Base-by-base conservation (phyloP, 1,140 invertebrate genomes). In the Aphidius gifuensis region DNA sequence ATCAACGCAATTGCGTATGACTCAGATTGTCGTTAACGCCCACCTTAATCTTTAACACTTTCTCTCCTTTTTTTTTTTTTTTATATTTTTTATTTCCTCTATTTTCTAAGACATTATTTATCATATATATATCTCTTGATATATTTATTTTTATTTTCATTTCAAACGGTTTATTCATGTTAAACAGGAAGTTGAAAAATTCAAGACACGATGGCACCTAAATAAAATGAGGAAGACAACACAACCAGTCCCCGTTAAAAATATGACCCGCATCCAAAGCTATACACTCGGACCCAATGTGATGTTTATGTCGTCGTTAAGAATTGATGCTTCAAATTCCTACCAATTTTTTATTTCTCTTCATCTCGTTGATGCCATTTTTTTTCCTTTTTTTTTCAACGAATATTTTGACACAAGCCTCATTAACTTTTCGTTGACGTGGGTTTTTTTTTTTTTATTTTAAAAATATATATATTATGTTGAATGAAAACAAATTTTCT, bases 101-200 rank as follows among this genome's bases (percentile, higher is more conserved):
- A 32, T 32, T 32, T 32, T 32, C 23, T 32, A 32, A 32, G 23
- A 2, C 4, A 32, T 4, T 32, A 32, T 32, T 32, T 32, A 32
- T 32, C 1, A 32, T 32, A 16, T 16, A 16, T 16, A 16, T 16
- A 16, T 32, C 23, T 32, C 4, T 32, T 32, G 23, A 32, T 32
- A 32, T 32, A 44, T 44, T 3, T 3, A 44, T 44, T 44, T 44
- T 8, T 8, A 44, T 44, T 44, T 44, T 44, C 43, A 44, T 44
- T 7, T 8, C 49, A 55, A 32, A 32, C 23, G 23, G 23, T 32
- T 32, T 32, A 32, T 32, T 32, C 2, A 32, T 32, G 23, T 32
- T 48, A 21, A 44, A 56, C 54, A 55, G 60, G 60, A 55, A 57
- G 46, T 55, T 8, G 47, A 55, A 53, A 43, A 60, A 53, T 60